phyloP scores from a whole-genome alignment of 2,888 invertebrate genomes.

The Saturnia pavonia region DNA sequence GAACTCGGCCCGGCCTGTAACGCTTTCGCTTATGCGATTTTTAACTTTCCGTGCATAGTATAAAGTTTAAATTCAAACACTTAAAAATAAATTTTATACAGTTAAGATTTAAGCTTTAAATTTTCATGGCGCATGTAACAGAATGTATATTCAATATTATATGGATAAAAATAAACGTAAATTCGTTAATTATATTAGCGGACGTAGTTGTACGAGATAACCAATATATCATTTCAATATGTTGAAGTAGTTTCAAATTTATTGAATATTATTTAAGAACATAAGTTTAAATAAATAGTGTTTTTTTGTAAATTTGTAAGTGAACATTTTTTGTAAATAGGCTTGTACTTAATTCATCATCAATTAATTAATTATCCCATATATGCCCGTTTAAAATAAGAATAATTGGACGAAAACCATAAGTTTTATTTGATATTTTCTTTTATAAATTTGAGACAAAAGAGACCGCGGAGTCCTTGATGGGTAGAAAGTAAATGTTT shows the following conservation, averaged over 20 bases:
- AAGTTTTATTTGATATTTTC: neutral
- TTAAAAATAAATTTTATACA: constrained; percentile 48
- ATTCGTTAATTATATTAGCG: neutral
- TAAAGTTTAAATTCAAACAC: constrained; percentile 62
- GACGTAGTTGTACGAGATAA: neutral
- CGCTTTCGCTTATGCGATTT: constrained; percentile 73
- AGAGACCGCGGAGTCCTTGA: constrained; percentile 70
- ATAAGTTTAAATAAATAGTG: neutral
- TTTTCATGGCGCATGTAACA: constrained; percentile 28
- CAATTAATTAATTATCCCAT: neutral
- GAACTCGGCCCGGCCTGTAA: constrained; percentile 54
- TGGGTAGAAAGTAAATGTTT: constrained; percentile 79
- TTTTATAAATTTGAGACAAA: constrained; percentile 32
- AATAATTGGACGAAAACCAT: neutral
- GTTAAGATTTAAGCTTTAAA: constrained; percentile 56
- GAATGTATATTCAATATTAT: neutral
- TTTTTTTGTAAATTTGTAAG: neutral
- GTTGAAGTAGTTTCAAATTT: neutral
- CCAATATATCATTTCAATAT: neutral
- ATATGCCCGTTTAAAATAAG: neutral
- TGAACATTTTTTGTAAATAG: neutral
- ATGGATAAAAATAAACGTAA: neutral
- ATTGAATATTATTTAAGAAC: neutral
- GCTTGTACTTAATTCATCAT: neutral
- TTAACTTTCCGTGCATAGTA: constrained; percentile 56